phyloP scores from a whole-genome alignment of 2,797 vertebrate genomes.

The Threskiornis aethiopicus region DNA sequence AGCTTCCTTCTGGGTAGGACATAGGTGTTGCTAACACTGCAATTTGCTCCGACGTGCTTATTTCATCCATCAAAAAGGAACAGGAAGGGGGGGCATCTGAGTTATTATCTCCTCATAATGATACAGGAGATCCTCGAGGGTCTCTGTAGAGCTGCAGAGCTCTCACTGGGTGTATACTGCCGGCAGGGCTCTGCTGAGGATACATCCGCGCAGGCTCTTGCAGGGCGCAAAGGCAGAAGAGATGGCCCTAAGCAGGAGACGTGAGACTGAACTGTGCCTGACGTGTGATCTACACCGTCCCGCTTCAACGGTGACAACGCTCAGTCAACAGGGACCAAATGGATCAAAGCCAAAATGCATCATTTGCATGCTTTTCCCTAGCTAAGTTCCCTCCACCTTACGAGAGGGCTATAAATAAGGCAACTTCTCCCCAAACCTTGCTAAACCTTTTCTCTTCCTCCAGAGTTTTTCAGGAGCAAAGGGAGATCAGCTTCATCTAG shows the following conservation, averaged over 20 bases:
- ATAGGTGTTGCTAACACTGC: background rate
- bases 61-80: background rate
- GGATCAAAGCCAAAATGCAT: background rate
- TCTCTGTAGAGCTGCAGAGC: background rate
- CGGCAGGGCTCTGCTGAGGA: background rate
- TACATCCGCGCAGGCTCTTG: fast-evolving
- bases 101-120: background rate
- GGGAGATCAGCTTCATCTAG: background rate
- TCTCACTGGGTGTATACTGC: background rate
- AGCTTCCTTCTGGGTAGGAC: background rate
- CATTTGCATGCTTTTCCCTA: background rate
- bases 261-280: background rate
- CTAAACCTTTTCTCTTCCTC: background rate
- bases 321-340: background rate
- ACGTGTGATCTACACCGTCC: background rate
- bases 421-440: background rate
- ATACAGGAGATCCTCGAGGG: background rate
- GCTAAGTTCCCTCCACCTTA: background rate
- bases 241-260: background rate
- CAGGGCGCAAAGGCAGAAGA: background rate
- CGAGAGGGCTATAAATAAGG: background rate
- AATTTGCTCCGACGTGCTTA: background rate
- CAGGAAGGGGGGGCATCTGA: background rate
- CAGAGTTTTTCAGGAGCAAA: background rate
- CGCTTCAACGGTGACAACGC: background rate